A percentile compares a stretch with the other conserved stretches of the same genome.
phyloP scores from a whole-genome alignment of 2,113 vertebrate genomes.

The Hypanus sabinus region DNA sequence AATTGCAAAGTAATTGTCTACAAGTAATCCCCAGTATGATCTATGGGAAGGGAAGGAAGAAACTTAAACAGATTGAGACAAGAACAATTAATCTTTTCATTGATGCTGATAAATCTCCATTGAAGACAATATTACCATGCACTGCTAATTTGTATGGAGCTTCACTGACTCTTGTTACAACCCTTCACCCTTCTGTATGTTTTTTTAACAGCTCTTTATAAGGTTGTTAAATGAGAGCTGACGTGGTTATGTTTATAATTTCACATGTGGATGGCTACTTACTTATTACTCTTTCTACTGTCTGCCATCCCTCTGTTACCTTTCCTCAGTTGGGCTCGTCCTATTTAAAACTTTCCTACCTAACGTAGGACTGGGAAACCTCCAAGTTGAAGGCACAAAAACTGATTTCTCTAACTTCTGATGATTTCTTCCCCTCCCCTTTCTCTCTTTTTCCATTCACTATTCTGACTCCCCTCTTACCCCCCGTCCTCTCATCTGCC shows the following conservation, averaged over 20 bases:
- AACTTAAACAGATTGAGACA: constrained; percentile 11
- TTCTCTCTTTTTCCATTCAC: no score
- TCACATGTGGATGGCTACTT: not conserved
- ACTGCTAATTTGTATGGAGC: constrained; percentile 29
- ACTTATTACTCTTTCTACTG: not conserved
- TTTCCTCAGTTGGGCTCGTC: not conserved
- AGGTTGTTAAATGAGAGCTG: constrained; percentile 13
- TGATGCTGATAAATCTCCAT: not conserved
- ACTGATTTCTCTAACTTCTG: no score
- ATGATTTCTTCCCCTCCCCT: no score
- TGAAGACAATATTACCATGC: constrained; percentile 12
- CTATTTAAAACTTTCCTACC: not conserved
- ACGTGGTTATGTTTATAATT: constrained; percentile 24
- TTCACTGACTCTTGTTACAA: constrained; percentile 22
- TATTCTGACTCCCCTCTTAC: no score
- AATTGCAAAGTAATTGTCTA: not conserved
- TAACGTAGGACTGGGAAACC: no score
- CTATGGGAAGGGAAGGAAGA: not conserved
- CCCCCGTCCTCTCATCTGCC: no score
- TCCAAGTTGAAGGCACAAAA: no score
- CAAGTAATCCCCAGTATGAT: constrained; percentile 10
- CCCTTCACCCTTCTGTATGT: constrained; percentile 9
- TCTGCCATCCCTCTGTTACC: not conserved
- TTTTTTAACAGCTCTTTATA: constrained; percentile 10
- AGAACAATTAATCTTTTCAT: constrained; percentile 20